Evolutionary conservation across 64 coral and sea anemone species (phyloP), one percentile per base, ranked within the genome.

Genomic region (Pocillopora verrucosa): DNA sequence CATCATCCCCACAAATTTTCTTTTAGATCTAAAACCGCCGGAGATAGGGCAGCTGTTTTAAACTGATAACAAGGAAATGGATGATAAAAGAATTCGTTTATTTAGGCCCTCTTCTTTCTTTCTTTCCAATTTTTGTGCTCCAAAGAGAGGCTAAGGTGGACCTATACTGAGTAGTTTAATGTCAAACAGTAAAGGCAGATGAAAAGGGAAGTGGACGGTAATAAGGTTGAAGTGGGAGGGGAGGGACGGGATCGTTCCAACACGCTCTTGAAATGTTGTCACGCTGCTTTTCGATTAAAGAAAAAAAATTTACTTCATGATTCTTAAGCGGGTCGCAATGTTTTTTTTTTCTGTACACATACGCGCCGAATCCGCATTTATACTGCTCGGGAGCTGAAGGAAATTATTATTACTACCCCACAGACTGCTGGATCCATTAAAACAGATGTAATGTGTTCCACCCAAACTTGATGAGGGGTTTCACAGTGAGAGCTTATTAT

Each of bases 391-490:
- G 26, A 34, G 9, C 26, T 36, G 11, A 67, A 14, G 30, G 17
- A 51, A 22, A 68, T 67, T 15, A 58, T 20, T 41, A 10, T 16
- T 35, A 37, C 10, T 2, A 63, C 16, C 61, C 11, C 16, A 17
- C 2, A 63, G 16, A 11, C 67, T 70, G 22, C 67, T 24, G 67
- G 20, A 70, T 51, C 41, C 41, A 51, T 51, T 51, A 3, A 51
- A 51, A 0, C 41, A 4, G 9, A 24, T 77, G 5, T 56, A 14
- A 12, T 20, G 16, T 58, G 16, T 22, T 77, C 75, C 56, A 77
- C 75, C n/a, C 41, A 77, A 77, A 59, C 78, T 15, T 61, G 60
- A 83, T 83, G 16, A 51, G 41, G 35, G 67, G 36, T 72, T 85
- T 11, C 13, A 72, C 82, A 83, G 61, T 17, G 1, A 63, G 67